Evolutionary conservation across 2,797 vertebrate genomes (phyloP).

Genomic region (Sebastes steindachneri): DNA sequence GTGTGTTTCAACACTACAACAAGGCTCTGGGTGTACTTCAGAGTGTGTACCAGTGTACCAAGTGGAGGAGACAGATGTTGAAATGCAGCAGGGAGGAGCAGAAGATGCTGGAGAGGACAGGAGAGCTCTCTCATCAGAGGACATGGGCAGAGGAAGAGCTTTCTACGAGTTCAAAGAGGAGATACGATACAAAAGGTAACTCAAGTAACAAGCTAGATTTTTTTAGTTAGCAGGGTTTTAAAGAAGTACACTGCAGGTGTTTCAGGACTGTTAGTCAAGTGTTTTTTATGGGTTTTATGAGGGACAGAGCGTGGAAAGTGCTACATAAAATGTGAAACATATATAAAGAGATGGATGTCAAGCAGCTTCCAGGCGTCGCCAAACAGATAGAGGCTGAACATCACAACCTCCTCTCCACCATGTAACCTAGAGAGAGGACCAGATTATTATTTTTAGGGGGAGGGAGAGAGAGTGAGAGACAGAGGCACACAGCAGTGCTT

Average conservation of each 20-base stretch:
- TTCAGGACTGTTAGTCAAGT: not conserved
- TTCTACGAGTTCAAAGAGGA: slow-evolving; percentile 97
- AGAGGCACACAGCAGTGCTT: too few species aligned
- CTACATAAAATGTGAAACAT: too few species aligned
- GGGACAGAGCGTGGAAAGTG: not conserved
- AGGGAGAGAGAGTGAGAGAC: too few species aligned
- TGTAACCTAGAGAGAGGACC: too few species aligned
- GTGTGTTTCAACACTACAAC: too few species aligned
- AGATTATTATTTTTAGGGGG: too few species aligned
- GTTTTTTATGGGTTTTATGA: not conserved
- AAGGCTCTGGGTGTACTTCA: not conserved
- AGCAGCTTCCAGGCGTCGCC: too few species aligned
- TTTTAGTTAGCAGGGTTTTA: not conserved
- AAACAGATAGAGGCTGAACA: too few species aligned
- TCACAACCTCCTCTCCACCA: too few species aligned
- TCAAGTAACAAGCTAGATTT: not conserved
- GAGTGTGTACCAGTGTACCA: not conserved
- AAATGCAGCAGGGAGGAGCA: not conserved
- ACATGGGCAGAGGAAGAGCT: slow-evolving; percentile 85
- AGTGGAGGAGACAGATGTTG: not conserved
- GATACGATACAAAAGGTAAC: slow-evolving; percentile 90
- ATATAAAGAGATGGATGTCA: too few species aligned
- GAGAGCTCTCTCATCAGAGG: slow-evolving; percentile 8
- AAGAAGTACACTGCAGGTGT: not conserved
- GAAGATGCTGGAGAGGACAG: slow-evolving; percentile 49